phyloP scores from a whole-genome alignment of 2,113 vertebrate genomes.

The Bujurquina vittata region DNA sequence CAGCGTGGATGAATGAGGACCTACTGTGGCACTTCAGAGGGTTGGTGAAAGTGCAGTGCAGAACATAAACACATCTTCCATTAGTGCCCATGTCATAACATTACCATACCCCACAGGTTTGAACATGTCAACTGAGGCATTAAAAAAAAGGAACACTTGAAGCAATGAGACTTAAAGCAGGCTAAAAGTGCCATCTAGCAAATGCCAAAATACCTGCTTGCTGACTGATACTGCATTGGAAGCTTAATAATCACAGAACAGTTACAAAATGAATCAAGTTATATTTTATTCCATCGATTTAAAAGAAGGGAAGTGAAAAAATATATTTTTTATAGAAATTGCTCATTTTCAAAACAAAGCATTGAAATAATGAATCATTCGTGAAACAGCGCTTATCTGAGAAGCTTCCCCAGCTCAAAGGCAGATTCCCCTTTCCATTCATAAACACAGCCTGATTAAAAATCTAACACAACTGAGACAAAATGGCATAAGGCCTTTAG shows the following conservation, averaged over 20 bases:
- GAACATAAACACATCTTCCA: not conserved
- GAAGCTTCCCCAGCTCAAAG: not conserved
- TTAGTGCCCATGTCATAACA: not conserved
- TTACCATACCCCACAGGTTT: not conserved
- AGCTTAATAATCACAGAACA: not conserved
- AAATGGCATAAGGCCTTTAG: not conserved
- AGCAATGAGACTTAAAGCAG: not conserved
- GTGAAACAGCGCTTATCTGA: not conserved
- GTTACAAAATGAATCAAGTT: not conserved
- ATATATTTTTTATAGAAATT: not conserved
- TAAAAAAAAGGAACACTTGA: not conserved
- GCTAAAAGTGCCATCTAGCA: not conserved
- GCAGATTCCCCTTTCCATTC: constrained; percentile 7
- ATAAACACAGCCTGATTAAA: not conserved
- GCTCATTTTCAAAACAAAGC: not conserved
- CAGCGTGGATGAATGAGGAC: not conserved
- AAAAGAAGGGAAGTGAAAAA: constrained; percentile 21
- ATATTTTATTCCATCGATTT: constrained; percentile 20
- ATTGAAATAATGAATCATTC: not conserved
- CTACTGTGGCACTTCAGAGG: not conserved
- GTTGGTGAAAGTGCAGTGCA: not conserved
- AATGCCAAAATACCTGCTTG: not conserved
- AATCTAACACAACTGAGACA: not conserved
- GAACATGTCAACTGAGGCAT: not conserved
- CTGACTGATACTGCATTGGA: not conserved